Conservation (phyloP, 2,888 invertebrate species). For the Ectropis crepuscularia region DNA sequence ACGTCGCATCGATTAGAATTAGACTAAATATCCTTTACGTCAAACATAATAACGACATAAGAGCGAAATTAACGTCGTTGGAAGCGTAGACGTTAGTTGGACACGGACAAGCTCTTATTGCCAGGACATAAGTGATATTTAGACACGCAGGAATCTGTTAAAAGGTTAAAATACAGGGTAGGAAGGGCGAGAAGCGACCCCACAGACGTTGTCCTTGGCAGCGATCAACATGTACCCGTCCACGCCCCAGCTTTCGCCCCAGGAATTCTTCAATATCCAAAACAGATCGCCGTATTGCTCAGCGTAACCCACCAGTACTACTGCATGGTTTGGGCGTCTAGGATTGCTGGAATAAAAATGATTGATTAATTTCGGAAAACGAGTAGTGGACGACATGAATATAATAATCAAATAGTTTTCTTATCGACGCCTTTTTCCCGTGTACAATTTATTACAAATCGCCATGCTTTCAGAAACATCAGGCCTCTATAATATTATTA, state of each 20-base stretch:
- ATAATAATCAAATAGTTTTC: not conserved
- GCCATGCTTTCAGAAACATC: too few relatives aligned
- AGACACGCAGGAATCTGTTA: not conserved
- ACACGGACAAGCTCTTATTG: not conserved
- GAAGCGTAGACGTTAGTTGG: too few relatives aligned
- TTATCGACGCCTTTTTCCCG: not conserved
- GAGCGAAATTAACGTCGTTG: too few relatives aligned
- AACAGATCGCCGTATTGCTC: slow-evolving; percentile 90
- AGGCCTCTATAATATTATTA: too few relatives aligned
- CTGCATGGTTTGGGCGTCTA: slow-evolving; percentile 92
- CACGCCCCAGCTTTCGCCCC: slow-evolving; percentile 97
- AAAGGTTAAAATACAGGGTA: slow-evolving; percentile 87
- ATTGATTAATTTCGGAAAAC: too few relatives aligned
- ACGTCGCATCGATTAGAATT: too few relatives aligned
- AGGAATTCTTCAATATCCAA: slow-evolving; percentile 97
- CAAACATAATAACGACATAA: too few relatives aligned
- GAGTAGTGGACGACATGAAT: not conserved
- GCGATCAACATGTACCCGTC: slow-evolving; percentile 96
- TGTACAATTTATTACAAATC: too few relatives aligned
- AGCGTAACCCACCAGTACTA: slow-evolving; percentile 95
- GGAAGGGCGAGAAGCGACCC: slow-evolving; percentile 92
- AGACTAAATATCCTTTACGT: too few relatives aligned
- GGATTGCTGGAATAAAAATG: slow-evolving; percentile 81
- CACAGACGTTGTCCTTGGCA: slow-evolving; percentile 94
- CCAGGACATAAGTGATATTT: too few relatives aligned